Conservation (phyloP, 2,797 vertebrate species). For the Anabas testudineus region DNA sequence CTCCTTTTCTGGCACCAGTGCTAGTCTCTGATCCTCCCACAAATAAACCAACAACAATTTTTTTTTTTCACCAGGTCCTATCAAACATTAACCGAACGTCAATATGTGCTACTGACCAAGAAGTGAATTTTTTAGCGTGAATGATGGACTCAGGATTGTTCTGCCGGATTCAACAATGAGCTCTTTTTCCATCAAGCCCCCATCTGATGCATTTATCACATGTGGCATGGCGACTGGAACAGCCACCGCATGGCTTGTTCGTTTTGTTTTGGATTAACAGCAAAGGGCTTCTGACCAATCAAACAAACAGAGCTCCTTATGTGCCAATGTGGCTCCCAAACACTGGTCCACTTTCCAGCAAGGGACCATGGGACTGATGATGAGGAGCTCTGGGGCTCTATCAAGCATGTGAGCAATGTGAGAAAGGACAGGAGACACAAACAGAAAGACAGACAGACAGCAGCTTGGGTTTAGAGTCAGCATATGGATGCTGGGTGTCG, state of each 20-base stretch:
- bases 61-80: conserved; percentile 41
- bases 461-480: conserved; percentile 72
- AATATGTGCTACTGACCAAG: conserved; percentile 58
- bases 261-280: conserved; percentile 81
- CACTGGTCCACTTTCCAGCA: conserved; percentile 60
- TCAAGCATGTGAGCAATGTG: conserved; percentile 66
- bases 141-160: conserved; percentile 40
- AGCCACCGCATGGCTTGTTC: conserved; percentile 63
- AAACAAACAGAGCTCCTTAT: conserved; percentile 71
- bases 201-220: conserved; percentile 76
- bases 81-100: conserved; percentile 65
- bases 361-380: conserved; percentile 61
- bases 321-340: conserved; percentile 72
- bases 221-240: conserved; percentile 43
- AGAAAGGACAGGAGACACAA: conserved; percentile 25
- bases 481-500: conserved; percentile 78
- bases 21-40: conserved; percentile 31
- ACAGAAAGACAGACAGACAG: conserved; percentile 52
- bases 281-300: conserved; percentile 74
- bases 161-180: conserved; percentile 46
- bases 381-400: conserved; percentile 55
- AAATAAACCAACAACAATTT: conserved; percentile 33
- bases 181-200: conserved; percentile 48
- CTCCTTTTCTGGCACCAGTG: conserved; percentile 26
- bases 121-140: conserved; percentile 48